Evolutionary conservation across 2,888 invertebrate genomes (phyloP).

Genomic region (Cantharis flavilabris): DNA sequence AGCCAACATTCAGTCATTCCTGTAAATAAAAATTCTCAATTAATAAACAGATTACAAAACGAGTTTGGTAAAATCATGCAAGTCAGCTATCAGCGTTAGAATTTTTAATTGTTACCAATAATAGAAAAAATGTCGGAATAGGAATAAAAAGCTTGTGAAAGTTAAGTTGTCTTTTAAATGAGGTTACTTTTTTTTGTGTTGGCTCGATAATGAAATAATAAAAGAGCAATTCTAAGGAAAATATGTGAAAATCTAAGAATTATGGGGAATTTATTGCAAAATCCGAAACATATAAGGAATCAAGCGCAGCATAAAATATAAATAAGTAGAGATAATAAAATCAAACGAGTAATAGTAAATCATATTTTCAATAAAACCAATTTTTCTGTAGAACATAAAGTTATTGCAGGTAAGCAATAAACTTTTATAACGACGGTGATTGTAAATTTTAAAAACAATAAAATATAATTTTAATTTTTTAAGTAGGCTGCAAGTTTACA

Average conservation of each 20-base stretch:
- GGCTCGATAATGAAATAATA: constrained; percentile 13
- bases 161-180: constrained; percentile 7
- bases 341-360: constrained; percentile 51
- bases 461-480: constrained; percentile 46
- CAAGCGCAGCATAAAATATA: constrained; percentile 35
- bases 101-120: background rate
- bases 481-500: constrained; percentile 37
- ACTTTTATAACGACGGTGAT: constrained; percentile 49
- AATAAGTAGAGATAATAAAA: constrained; percentile 43
- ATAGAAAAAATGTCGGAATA: background rate
- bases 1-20: constrained; percentile 54
- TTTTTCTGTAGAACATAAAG: constrained; percentile 45
- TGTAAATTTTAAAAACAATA: constrained; percentile 51
- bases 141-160: constrained; percentile 5
- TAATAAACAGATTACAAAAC: background rate
- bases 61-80: background rate
- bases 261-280: constrained; percentile 39
- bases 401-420: constrained; percentile 50
- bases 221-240: constrained; percentile 9
- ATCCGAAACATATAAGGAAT: constrained; percentile 45
- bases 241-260: constrained; percentile 20
- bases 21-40: constrained; percentile 38
- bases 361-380: constrained; percentile 55
- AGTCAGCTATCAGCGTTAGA: background rate
- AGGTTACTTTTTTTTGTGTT: constrained; percentile 4